Evolutionary conservation across 2,797 vertebrate species (phyloP), one percentile per base, ranked within the genome.

Genomic region (Nyctalus aviator): DNA sequence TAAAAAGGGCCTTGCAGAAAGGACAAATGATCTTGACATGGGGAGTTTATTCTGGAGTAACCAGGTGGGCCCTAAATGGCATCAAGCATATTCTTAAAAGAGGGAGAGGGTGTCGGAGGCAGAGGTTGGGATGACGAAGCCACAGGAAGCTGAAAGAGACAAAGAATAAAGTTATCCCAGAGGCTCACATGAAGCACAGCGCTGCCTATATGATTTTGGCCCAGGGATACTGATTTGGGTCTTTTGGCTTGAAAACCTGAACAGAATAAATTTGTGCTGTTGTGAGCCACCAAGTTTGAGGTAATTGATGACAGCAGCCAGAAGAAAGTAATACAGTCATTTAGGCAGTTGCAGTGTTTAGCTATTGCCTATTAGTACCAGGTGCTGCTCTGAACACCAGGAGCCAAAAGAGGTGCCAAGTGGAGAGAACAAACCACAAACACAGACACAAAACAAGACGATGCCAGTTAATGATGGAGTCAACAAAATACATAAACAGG

Each of bases 1-100:
- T 81, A 53, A 41, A 76, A 92, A 73, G 8, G 12, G n/a, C 3
- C 48, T 37, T 92, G 32, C 44, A 23, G 32, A 81, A 82, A 86
- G 44, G 48, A 73, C 20, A 27, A 68, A 71, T 32, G 23, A 48
- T 53, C 13, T 87, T 83, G 23, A 72, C 32, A n/a, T 73, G 5
- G 9, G 0, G 9, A 55, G 25, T 62, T 25, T 41, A n/a, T 46
- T 30, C 11, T 59, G 9, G 18, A 41, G 2, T 17, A 76, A 46
- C 6, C 13, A 21, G 1, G 2, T 66, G 17, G 2, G 0, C 2
- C 15, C 21, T 11, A 77, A 48, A 53, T 69, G 20, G n/a, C 75
- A n/a, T 57, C 48, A 4, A 4, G 15, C 3, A 18, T 64, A 18
- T 32, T 25, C 35, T 83, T 25, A 72, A 30, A 23, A 64, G n/a